phyloP scores from a whole-genome alignment of 2,797 vertebrate genomes.

The Falco rusticolus region DNA sequence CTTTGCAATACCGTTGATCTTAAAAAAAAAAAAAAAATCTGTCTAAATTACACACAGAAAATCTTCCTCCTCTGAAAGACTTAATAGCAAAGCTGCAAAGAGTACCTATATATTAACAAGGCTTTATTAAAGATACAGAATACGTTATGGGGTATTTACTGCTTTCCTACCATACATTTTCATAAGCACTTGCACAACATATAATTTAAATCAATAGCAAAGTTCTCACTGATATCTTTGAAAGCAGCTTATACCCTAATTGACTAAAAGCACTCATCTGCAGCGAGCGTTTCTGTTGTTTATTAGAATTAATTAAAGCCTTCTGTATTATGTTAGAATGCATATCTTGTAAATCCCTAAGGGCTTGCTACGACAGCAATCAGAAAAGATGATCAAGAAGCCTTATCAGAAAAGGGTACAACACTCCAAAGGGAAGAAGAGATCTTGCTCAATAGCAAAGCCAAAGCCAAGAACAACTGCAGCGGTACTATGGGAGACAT shows the following conservation, averaged over 20 bases:
- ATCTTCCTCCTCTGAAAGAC: neutral
- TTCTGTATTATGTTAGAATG: neutral
- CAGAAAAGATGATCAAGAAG: neutral
- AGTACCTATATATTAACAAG: neutral
- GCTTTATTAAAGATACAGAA: neutral
- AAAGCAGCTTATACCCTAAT: neutral
- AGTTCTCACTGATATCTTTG: neutral
- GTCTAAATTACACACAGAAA: neutral
- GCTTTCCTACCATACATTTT: neutral
- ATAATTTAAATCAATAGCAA: conserved; percentile 9
- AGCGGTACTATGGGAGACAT: fast-evolving
- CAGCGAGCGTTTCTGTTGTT: neutral
- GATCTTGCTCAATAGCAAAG: neutral
- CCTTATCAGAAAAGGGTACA: neutral
- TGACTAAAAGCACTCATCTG: conserved; percentile 2
- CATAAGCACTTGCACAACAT: conserved; percentile 3
- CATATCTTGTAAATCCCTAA: neutral
- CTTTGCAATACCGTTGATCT: neutral
- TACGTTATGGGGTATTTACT: neutral
- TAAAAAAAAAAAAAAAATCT: neutral
- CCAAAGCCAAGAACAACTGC: neutral
- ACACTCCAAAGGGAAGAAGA: neutral
- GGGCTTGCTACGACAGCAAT: neutral
- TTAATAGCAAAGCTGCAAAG: neutral
- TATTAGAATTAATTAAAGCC: conserved; percentile 12